Evolutionary conservation across 2,113 vertebrate genomes (phyloP).

Genomic region (Phylloscopus whistleri): DNA sequence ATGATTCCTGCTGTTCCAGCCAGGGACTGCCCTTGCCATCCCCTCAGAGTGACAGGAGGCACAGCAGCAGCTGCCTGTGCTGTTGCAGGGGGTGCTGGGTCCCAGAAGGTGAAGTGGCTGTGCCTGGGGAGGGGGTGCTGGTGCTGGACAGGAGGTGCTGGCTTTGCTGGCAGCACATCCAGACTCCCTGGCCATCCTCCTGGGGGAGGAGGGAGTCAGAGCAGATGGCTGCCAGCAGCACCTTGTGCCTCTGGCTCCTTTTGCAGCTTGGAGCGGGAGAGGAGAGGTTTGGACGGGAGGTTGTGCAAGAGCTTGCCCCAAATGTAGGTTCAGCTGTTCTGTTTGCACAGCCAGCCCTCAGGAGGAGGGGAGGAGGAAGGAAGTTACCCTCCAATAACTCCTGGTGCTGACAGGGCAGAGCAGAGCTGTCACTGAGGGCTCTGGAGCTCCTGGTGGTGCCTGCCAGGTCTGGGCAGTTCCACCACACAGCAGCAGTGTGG

Average conservation of each 20-base stretch:
- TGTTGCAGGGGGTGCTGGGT: not conserved
- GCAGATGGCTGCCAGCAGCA: not conserved
- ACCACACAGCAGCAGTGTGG: not conserved
- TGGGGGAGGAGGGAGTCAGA: not conserved
- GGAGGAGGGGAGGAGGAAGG: not conserved
- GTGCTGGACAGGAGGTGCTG: fast-evolving
- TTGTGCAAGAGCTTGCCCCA: not conserved
- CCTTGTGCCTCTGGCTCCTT: not conserved
- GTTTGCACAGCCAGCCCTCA: no score
- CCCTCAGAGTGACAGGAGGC: not conserved
- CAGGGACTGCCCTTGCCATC: not conserved
- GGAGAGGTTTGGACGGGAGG: not conserved
- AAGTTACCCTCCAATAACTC: fast-evolving
- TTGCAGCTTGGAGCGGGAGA: not conserved
- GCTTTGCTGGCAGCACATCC: not conserved
- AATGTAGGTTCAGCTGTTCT: not conserved
- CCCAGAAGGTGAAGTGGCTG: not conserved
- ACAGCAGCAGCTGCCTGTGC: not conserved
- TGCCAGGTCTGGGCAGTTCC: not conserved
- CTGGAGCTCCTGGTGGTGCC: not conserved
- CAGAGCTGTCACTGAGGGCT: not conserved
- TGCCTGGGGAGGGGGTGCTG: not conserved
- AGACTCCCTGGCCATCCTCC: not conserved
- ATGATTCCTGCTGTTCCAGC: not conserved
- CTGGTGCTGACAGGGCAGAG: not conserved